These are phyloP conservation scores for Castor canadensis DNA, from an alignment of 2,113 vertebrate species.

Conservation along the genomic window DNA sequence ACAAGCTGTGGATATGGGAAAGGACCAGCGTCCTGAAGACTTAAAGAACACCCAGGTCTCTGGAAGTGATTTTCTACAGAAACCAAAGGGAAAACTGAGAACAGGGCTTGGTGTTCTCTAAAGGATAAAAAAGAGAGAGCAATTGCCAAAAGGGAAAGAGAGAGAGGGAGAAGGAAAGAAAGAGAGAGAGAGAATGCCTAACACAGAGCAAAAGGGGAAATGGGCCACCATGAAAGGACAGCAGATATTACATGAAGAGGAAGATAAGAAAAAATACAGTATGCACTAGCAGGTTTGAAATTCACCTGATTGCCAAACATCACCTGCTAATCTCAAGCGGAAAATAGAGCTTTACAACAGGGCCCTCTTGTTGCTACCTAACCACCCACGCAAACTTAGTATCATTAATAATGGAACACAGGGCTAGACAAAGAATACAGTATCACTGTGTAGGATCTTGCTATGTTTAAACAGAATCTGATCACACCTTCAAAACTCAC, in stretches of 20 bases:
- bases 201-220: background rate
- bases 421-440: background rate
- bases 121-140: background rate
- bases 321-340: background rate
- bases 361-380: background rate
- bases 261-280: background rate
- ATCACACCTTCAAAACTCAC: background rate
- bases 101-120: background rate
- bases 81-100: background rate
- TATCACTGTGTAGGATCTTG: background rate
- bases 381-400: background rate
- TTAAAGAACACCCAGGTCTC: background rate
- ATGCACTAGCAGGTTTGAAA: background rate
- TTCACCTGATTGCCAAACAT: background rate
- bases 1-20: background rate
- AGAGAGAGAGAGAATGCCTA: background rate
- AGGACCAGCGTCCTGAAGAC: background rate
- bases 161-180: no score
- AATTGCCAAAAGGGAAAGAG: no score
- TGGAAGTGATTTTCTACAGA: background rate
- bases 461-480: background rate
- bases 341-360: background rate
- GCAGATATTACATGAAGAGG: background rate
- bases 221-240: background rate
- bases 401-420: background rate